These are phyloP conservation scores for Tinea semifulvella DNA, from an alignment of 2,888 invertebrate species.

Conservation along the genomic window DNA sequence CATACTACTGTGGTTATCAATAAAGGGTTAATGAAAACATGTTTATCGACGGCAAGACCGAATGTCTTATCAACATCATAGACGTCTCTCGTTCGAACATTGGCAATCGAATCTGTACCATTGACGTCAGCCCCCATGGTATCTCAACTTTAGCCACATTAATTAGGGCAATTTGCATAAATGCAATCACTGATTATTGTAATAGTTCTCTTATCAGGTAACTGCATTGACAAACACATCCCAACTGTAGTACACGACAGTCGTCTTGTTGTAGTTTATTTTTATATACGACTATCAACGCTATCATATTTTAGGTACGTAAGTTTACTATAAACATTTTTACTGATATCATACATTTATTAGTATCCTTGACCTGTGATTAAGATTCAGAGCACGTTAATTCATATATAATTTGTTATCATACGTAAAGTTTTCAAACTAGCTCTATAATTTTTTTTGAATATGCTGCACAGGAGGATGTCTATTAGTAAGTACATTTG, in stretches of 20 bases:
- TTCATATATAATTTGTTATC: not conserved
- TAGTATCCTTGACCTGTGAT: conserved; percentile 7
- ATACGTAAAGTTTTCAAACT: not conserved
- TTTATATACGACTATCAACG: not conserved
- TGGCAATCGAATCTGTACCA: conserved; percentile 31
- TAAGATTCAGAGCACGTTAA: not conserved
- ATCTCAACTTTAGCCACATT: not conserved
- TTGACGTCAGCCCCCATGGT: conserved; percentile 33
- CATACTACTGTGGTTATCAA: conserved; percentile 27
- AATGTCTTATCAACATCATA: conserved; percentile 29
- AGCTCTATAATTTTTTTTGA: not conserved
- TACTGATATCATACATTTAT: not conserved
- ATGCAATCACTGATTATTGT: conserved; percentile 5
- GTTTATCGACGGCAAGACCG: conserved; percentile 34
- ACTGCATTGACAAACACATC: conserved; percentile 10
- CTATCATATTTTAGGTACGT: conserved; percentile 9
- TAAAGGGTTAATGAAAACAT: conserved; percentile 41
- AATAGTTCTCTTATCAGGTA: conserved; percentile 13
- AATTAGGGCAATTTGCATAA: conserved; percentile 1
- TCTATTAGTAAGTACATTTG: conserved; percentile 4
- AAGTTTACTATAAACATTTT: not conserved
- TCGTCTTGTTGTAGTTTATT: conserved; percentile 7
- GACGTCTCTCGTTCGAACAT: conserved; percentile 20
- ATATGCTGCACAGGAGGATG: not conserved
- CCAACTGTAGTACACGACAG: not conserved